phyloP scores from a whole-genome alignment of 2,113 vertebrate genomes.

The Orthochromis indermauri region DNA sequence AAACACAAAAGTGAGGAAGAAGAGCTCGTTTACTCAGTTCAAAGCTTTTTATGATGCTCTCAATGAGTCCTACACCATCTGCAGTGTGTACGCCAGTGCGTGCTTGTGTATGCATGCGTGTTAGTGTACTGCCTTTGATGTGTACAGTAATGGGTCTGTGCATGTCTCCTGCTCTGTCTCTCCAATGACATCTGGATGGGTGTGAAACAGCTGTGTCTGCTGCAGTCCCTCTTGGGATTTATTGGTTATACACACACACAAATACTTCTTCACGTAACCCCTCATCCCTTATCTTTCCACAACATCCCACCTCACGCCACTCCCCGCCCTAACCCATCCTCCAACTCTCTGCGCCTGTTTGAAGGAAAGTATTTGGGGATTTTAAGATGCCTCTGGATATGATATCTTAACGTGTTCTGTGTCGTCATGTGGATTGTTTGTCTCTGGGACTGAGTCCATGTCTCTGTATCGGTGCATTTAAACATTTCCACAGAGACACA shows the following conservation, averaged over 20 bases:
- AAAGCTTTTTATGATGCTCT: constrained; percentile 17
- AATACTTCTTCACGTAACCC: constrained; percentile 7
- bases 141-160: constrained; percentile 46
- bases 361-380: background rate
- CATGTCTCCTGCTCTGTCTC: constrained; percentile 20
- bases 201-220: constrained; percentile 55
- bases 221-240: constrained; percentile 37
- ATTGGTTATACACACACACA: constrained; percentile 11
- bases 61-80: constrained; percentile 19
- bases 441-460: background rate
- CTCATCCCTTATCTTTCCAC: constrained; percentile 30
- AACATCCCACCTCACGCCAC: background rate
- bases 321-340: background rate
- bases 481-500: background rate
- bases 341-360: background rate
- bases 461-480: background rate
- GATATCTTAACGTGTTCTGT: background rate
- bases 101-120: background rate
- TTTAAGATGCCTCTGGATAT: background rate
- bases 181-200: constrained; percentile 55
- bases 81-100: background rate
- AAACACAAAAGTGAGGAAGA: background rate
- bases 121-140: constrained; percentile 39
- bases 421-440: background rate
- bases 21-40: background rate